These are phyloP conservation scores for Passer montanus DNA, from an alignment of 2,113 vertebrate genomes.

Conservation along the genomic window DNA sequence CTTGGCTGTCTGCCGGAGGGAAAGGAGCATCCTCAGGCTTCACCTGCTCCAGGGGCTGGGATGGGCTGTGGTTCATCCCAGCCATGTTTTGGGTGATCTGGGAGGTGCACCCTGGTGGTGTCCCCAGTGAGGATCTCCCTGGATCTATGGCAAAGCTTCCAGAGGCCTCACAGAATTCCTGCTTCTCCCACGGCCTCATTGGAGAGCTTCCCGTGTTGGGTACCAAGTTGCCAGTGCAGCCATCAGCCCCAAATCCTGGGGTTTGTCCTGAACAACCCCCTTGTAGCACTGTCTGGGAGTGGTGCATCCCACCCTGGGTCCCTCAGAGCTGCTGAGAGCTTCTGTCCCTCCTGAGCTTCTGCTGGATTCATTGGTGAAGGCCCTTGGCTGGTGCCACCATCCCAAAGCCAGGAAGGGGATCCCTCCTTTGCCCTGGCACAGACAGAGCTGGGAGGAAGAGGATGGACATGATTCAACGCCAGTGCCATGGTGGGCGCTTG, in stretches of 20 bases:
- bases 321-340: not conserved
- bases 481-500: not conserved
- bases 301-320: fast-evolving
- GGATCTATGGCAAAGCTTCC: not conserved
- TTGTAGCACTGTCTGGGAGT: not conserved
- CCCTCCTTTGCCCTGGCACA: not conserved
- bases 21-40: not conserved
- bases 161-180: not conserved
- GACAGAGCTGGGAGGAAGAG: not conserved
- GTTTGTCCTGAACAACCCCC: not conserved
- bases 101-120: not conserved
- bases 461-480: not conserved
- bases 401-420: not conserved
- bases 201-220: fast-evolving
- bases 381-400: not conserved
- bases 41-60: not conserved
- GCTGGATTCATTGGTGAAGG: no score
- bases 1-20: not conserved
- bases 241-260: not conserved
- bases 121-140: not conserved
- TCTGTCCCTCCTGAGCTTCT: not conserved
- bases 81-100: not conserved
- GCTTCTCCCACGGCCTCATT: fast-evolving
- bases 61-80: fast-evolving
- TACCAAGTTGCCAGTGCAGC: fast-evolving